Base-by-base conservation (phyloP, 2,888 invertebrate genomes). In the Ophion obscuratus region DNA sequence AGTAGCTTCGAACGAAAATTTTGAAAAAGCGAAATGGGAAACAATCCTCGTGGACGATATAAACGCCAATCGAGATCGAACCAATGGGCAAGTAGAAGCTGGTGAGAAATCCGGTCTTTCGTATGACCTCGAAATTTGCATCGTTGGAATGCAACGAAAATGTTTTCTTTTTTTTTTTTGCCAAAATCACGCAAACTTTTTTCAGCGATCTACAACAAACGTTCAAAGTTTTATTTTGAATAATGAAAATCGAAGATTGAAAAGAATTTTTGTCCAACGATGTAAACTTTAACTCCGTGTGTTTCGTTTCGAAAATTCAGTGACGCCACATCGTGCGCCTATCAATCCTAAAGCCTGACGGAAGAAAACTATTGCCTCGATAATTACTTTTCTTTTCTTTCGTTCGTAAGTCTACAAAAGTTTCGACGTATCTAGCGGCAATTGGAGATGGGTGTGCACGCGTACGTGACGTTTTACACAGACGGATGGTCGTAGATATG, bases 401-500 rank as follows among this genome's bases (percentile, higher is more conserved):
- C 7, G 10, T 61, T 53, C 14, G 14, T 20, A 10, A 4, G 17
- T 61, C 61, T 61, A 61, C 7, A 61, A 61, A 61, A 61, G 61
- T 61, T 24, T 61, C 61, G 24, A 61, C 10, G 61, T 61, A 20
- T 20, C 20, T 24, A 24, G 61, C 24, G 20, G 9, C 61, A 61
- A 61, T 61, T 61, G 10, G 20, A 20, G 27, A 27, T 64, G 27
- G 27, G 11, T 76, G 66, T 66, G 44, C 40, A 73, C 44, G 40
- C 68, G 40, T 53, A 68, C 70, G 71, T 62, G 20, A 53, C 53
- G 14, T 53, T 53, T 53, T 17, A 53, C 53, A 53, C 53, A 17
- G 53, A 53, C 53, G 17, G 53, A 53, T 53, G 57, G 44, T 66
- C 20, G 36, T 31, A 74, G 64, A 66, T 77, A 20, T 57, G 44